These are phyloP conservation scores for Agonopterix arenella DNA, from an alignment of 2,888 invertebrate genomes.

Conservation along the genomic window DNA sequence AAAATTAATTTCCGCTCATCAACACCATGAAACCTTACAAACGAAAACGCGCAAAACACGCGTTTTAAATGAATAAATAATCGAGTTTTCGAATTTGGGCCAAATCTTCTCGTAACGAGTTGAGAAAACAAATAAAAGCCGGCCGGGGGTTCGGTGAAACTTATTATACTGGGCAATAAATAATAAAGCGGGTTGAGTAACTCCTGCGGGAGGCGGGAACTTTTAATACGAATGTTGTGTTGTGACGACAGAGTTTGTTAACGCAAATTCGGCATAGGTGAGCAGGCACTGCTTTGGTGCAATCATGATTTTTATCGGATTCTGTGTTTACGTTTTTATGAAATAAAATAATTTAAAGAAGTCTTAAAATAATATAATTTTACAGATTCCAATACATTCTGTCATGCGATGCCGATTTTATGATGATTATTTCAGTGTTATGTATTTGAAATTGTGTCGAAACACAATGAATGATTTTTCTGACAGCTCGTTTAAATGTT, in stretches of 20 bases:
- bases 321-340: too few species aligned
- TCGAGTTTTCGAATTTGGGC: conserved; percentile 59
- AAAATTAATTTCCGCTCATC: conserved; percentile 1
- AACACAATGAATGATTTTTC: too few species aligned
- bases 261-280: neutral
- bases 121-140: conserved; percentile 63
- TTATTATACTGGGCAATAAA: conserved; percentile 67
- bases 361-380: too few species aligned
- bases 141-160: conserved; percentile 25
- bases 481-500: too few species aligned
- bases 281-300: neutral
- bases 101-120: conserved; percentile 70
- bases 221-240: conserved; percentile 48
- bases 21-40: neutral
- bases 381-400: too few species aligned
- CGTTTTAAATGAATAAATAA: conserved; percentile 65
- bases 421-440: too few species aligned
- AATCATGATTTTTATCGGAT: too few species aligned
- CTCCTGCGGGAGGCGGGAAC: conserved; percentile 36
- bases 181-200: conserved; percentile 55
- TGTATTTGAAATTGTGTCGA: too few species aligned
- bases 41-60: conserved; percentile 16
- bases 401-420: too few species aligned
- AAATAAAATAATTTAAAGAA: too few species aligned
- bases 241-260: conserved; percentile 10